Conservation (phyloP, 2,797 vertebrate species). For the Pangasius mekongensis region DNA sequence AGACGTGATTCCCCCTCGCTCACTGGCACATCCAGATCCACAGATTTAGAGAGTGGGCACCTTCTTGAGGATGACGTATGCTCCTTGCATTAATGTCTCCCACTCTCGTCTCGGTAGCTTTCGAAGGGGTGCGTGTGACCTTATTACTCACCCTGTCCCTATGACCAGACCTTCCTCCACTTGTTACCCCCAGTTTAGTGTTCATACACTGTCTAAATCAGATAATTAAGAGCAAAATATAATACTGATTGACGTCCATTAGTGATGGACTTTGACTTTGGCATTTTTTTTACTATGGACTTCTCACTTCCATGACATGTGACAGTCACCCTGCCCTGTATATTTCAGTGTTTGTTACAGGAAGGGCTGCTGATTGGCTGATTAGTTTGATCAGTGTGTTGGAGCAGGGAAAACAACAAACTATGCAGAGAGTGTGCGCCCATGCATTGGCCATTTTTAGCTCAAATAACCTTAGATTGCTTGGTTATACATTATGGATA, state of each 20-base stretch:
- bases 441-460: not conserved
- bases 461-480: not conserved
- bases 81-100: conserved; percentile 76
- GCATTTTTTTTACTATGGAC: not conserved
- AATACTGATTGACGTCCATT: not conserved
- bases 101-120: conserved; percentile 75
- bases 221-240: not conserved
- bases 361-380: not conserved
- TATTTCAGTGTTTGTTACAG: not conserved
- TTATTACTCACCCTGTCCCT: conserved; percentile 31
- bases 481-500: not conserved
- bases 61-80: conserved; percentile 88
- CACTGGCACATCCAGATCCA: conserved; percentile 90
- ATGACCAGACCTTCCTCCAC: conserved; percentile 24
- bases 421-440: not conserved
- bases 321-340: not conserved
- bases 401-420: not conserved
- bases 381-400: not conserved
- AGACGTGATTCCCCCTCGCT: conserved; percentile 87
- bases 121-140: conserved; percentile 71
- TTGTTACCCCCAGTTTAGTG: conserved; percentile 33
- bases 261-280: not conserved
- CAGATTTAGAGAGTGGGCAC: conserved; percentile 94
- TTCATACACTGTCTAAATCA: not conserved
- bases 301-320: not conserved